phyloP scores from a whole-genome alignment of 1,140 invertebrate genomes.

The Drosophila prosaltans region DNA sequence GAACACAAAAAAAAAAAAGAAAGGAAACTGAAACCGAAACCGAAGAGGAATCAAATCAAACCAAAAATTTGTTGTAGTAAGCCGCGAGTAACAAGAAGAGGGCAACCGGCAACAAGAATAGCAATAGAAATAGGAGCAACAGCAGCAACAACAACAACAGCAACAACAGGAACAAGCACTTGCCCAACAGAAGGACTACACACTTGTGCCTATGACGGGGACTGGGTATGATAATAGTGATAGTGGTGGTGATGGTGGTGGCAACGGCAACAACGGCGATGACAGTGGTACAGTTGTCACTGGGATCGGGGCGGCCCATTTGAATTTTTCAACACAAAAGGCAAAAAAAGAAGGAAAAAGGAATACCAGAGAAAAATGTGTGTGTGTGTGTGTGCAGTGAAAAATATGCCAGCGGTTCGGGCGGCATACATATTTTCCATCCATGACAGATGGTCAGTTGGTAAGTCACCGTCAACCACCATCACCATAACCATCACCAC shows the following conservation, averaged over 20 bases:
- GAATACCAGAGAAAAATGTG: no score
- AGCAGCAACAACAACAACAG: no score
- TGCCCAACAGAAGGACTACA: slow-evolving; percentile 17
- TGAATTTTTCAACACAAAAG: slow-evolving; percentile 44
- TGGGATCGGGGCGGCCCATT: slow-evolving; percentile 26
- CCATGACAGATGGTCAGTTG: slow-evolving; percentile 68
- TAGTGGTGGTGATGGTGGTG: no score
- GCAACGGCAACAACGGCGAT: no score
- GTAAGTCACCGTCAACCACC: slow-evolving; percentile 58
- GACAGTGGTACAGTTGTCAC: slow-evolving; percentile 51
- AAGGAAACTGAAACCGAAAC: not conserved
- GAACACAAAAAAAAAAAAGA: slow-evolving; percentile 6
- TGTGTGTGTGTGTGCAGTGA: slow-evolving; percentile 7
- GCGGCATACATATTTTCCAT: slow-evolving; percentile 14
- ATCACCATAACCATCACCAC: slow-evolving; percentile 43
- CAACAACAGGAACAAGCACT: slow-evolving; percentile 39
- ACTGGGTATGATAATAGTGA: not conserved
- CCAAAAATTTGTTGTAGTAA: slow-evolving; percentile 34
- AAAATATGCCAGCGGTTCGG: slow-evolving; percentile 32
- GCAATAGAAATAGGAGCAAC: not conserved
- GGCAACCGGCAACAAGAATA: no score
- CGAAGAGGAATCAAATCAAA: slow-evolving; percentile 38
- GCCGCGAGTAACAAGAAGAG: slow-evolving; percentile 1
- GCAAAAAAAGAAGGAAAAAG: slow-evolving; percentile 11
- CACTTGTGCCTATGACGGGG: slow-evolving; percentile 34